Conservation (phyloP, 2,888 invertebrate species). For the Gryllus longicercus region DNA sequence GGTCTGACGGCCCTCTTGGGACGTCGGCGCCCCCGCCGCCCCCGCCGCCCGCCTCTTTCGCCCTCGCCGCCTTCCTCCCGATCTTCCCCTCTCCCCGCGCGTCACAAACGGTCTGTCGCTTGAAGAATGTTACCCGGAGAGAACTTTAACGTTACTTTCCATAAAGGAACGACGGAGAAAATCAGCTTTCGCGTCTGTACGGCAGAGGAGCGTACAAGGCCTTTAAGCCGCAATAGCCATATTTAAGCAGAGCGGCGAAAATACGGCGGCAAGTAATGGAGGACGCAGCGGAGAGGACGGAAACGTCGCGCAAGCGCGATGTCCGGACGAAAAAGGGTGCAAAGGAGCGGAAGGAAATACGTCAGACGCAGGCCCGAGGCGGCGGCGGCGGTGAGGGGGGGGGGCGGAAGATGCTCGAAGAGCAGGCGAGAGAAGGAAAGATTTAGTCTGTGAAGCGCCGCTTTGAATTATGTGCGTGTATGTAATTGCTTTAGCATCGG, state of each 20-base stretch:
- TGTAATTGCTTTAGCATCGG: constrained; percentile 17
- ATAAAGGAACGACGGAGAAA: neutral
- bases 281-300: too few species aligned
- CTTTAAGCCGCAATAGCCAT: constrained; percentile 2
- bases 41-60: neutral
- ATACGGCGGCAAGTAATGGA: neutral
- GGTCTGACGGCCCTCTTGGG: too few species aligned
- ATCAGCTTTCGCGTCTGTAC: neutral
- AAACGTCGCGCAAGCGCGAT: too few species aligned
- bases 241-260: neutral
- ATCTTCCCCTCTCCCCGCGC: neutral
- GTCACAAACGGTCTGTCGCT: neutral
- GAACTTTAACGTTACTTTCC: neutral
- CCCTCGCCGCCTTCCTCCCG: neutral
- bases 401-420: neutral
- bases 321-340: too few species aligned
- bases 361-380: too few species aligned
- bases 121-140: neutral
- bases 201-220: neutral
- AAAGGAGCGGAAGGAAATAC: too few species aligned
- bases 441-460: neutral
- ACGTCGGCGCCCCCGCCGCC: neutral
- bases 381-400: neutral
- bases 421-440: neutral
- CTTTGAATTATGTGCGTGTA: neutral